Conservation (phyloP, 2,113 vertebrate genomes). For the Collichthys lucidus region DNA sequence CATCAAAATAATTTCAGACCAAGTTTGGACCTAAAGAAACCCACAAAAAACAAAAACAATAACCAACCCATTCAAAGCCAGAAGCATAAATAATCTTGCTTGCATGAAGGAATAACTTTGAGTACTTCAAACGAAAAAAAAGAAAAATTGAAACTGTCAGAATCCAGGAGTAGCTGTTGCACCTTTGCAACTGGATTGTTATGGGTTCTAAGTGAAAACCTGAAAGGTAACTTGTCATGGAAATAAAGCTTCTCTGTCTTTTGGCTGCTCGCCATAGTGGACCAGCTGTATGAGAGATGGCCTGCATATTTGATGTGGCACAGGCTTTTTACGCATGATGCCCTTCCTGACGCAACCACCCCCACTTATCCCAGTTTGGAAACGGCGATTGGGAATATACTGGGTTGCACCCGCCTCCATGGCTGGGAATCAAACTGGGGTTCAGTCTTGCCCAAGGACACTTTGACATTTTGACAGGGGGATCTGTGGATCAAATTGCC, state of each 20-base stretch:
- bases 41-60: neutral
- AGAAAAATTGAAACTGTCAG: neutral
- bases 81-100: neutral
- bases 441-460: too few relatives aligned
- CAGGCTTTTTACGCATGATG: too few relatives aligned
- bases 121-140: neutral
- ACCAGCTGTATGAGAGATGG: too few relatives aligned
- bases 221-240: neutral
- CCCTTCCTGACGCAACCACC: too few relatives aligned
- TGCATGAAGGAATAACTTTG: neutral
- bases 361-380: too few relatives aligned
- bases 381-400: too few relatives aligned
- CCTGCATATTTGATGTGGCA: too few relatives aligned
- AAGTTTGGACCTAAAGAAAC: neutral
- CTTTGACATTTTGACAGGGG: too few relatives aligned
- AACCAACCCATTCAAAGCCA: neutral
- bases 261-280: too few relatives aligned
- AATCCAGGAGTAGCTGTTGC: neutral
- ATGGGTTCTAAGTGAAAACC: neutral
- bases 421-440: too few relatives aligned
- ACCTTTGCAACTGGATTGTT: neutral
- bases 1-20: constrained; percentile 33
- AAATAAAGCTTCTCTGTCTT: neutral
- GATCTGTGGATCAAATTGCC: too few relatives aligned
- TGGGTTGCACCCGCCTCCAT: too few relatives aligned